A percentile compares a stretch with the other conserved stretches of the same genome.
These are phyloP conservation scores for Anorthoa munda DNA, from an alignment of 2,888 invertebrate species.

Conservation along the genomic window DNA sequence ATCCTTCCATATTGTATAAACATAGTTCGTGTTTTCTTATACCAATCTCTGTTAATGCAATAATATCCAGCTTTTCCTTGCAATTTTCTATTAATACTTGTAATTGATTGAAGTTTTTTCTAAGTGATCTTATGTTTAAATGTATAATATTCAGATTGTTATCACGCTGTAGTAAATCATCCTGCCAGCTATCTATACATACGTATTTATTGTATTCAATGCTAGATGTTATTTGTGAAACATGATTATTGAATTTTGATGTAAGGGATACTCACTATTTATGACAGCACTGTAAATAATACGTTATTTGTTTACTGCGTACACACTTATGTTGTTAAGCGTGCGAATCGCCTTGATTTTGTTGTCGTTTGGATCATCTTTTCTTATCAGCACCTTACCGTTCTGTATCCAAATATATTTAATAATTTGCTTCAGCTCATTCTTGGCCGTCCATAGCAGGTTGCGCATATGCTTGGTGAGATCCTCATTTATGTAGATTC, in stretches of 20 bases:
- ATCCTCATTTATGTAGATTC: background rate
- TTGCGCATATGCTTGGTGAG: background rate
- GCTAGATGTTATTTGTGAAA: background rate
- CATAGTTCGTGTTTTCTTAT: background rate
- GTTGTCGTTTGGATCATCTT: background rate
- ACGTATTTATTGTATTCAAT: too few relatives aligned
- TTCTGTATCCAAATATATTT: background rate
- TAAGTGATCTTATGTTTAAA: background rate
- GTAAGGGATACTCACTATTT: background rate
- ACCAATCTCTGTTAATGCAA: background rate
- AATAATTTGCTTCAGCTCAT: background rate
- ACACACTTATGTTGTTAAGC: background rate
- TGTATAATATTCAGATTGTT: background rate
- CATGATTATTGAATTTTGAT: background rate
- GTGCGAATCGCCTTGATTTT: background rate
- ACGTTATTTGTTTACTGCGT: background rate
- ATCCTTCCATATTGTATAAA: conserved; percentile 1
- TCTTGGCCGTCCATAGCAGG: background rate
- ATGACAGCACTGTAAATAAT: background rate
- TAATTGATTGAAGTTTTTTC: background rate
- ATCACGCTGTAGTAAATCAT: background rate
- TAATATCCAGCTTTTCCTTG: background rate
- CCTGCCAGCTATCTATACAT: background rate
- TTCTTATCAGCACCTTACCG: background rate
- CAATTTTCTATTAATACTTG: background rate